These are phyloP conservation scores for Desoria tigrina DNA, from an alignment of 2,888 invertebrate species.

Conservation along the genomic window DNA sequence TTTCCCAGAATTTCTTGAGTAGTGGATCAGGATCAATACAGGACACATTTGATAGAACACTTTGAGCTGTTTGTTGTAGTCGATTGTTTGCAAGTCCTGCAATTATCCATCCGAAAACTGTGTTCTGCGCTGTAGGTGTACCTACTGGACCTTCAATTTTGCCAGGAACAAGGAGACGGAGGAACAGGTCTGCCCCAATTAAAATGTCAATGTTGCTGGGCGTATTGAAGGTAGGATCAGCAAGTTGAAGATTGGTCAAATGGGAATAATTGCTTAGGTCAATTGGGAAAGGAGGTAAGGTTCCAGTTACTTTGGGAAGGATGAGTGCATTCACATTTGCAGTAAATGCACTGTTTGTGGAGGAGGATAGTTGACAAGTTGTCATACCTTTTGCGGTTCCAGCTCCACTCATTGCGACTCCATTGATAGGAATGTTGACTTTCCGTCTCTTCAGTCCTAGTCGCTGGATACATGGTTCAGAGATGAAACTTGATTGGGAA, in stretches of 20 bases:
- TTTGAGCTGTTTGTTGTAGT: no score
- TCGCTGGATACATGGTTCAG: conserved; percentile 13
- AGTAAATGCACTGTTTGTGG: conserved; percentile 7
- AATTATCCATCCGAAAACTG: conserved; percentile 31
- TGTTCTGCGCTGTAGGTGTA: conserved; percentile 22
- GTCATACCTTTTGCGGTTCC: background rate
- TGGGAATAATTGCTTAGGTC: conserved; percentile 9
- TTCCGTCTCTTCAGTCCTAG: conserved; percentile 17
- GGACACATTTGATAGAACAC: background rate
- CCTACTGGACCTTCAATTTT: conserved; percentile 10
- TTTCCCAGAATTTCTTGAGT: conserved; percentile 25
- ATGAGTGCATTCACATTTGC: conserved; percentile 20
- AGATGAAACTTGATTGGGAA: conserved; percentile 23
- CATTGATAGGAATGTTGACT: no score
- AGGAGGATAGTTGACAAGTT: background rate
- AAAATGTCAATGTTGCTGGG: conserved; percentile 27
- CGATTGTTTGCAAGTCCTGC: conserved; percentile 8
- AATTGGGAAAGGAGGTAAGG: background rate
- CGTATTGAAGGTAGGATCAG: conserved; percentile 27
- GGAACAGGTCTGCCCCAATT: conserved; percentile 29
- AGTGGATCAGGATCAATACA: background rate
- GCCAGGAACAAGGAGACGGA: conserved; percentile 9
- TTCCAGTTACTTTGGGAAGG: conserved; percentile 16
- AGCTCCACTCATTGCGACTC: conserved; percentile 15
- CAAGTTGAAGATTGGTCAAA: conserved; percentile 21